A percentile compares a stretch with the other conserved stretches of the same genome.
These are phyloP conservation scores for Parnassius orleans DNA, from an alignment of 2,888 invertebrate genomes.

Conservation along the genomic window DNA sequence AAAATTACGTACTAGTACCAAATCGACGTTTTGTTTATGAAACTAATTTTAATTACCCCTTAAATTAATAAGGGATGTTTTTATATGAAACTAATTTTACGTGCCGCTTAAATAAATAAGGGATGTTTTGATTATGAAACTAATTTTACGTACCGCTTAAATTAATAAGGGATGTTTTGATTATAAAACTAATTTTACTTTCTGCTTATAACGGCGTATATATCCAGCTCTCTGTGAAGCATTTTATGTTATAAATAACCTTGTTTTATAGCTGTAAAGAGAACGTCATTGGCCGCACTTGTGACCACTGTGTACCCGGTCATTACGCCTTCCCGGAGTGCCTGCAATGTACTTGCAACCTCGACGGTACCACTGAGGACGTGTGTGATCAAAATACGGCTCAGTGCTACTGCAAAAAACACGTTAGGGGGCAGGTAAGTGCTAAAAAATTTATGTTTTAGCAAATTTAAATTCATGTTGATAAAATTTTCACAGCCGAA, in stretches of 20 bases:
- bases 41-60: too few species aligned
- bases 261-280: constrained; percentile 84
- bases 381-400: constrained; percentile 92
- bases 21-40: not conserved
- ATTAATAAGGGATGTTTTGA: not conserved
- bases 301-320: constrained; percentile 93
- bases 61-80: too few species aligned
- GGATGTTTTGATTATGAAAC: too few species aligned
- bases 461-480: too few species aligned
- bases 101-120: too few species aligned
- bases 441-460: not conserved
- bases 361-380: constrained; percentile 90
- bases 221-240: too few species aligned
- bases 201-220: too few species aligned
- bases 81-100: too few species aligned
- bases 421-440: constrained; percentile 72
- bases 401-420: constrained; percentile 90
- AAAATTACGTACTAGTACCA: not conserved
- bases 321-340: constrained; percentile 95
- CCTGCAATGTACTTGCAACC: constrained; percentile 89
- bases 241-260: not conserved
- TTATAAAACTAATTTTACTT: too few species aligned
- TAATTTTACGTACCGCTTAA: too few species aligned
- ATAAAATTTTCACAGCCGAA: too few species aligned
- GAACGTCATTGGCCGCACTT: constrained; percentile 93